Evolutionary conservation across 2,113 vertebrate species (phyloP).

Genomic region (Toxostoma redivivum): DNA sequence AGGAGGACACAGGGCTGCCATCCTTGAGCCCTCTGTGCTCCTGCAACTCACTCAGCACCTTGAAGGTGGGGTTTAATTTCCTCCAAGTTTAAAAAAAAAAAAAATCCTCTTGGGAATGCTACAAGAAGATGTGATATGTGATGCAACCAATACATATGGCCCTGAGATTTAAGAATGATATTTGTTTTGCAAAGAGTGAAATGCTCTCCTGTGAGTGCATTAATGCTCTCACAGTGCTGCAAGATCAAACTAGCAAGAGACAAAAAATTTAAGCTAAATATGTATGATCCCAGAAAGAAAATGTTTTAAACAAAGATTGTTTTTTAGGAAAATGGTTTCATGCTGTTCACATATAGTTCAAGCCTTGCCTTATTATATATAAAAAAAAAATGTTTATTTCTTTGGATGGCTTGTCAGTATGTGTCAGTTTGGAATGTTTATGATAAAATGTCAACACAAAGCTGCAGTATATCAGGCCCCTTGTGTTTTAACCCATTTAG

Average conservation of each 20-base stretch:
- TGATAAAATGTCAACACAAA: neutral
- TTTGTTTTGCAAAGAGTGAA: neutral
- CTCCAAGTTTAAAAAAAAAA: neutral
- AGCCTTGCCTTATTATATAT: neutral
- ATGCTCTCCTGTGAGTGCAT: neutral
- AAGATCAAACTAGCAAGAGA: neutral
- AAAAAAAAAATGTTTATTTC: neutral
- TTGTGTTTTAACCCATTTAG: slow-evolving; percentile 28
- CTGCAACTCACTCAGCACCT: rapidly evolving
- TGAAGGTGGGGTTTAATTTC: rapidly evolving
- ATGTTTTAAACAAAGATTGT: neutral
- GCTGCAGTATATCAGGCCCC: neutral
- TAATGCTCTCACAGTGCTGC: neutral
- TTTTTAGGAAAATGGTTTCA: neutral
- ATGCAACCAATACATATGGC: neutral
- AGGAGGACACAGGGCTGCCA: rapidly evolving
- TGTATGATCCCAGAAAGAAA: neutral
- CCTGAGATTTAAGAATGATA: neutral
- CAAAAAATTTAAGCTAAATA: neutral
- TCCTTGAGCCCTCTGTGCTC: rapidly evolving
- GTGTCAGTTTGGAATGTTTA: neutral
- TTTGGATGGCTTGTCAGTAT: neutral
- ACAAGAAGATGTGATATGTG: neutral
- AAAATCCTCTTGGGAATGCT: neutral
- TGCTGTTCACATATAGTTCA: neutral